Percentiles rank a stretch among this genome's conserved stretches.
Conservation (phyloP, 2,888 invertebrate genomes). For the Mallateleia sp. region DNA sequence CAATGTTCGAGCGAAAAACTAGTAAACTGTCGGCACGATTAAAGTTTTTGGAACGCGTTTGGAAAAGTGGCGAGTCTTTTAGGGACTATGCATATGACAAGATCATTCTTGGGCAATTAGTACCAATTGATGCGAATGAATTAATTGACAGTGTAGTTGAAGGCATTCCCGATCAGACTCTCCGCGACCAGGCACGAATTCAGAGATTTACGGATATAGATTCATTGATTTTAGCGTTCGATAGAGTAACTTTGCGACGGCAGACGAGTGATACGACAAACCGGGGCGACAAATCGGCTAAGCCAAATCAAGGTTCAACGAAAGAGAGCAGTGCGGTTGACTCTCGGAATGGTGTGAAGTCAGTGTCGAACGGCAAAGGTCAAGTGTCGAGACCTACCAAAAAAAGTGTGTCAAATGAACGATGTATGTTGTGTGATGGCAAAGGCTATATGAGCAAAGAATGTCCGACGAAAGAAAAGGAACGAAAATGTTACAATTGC, state of each 20-base stretch:
- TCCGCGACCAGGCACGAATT: background rate
- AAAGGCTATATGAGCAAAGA: background rate
- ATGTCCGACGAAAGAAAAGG: background rate
- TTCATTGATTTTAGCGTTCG: background rate
- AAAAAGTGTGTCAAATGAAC: background rate
- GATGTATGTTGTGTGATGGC: background rate
- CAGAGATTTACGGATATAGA: background rate
- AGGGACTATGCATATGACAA: background rate
- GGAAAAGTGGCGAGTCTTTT: background rate
- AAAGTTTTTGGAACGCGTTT: background rate
- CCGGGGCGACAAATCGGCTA: background rate
- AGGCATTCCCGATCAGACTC: background rate
- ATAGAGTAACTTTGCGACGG: background rate
- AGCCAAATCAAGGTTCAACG: background rate
- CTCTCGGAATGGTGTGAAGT: background rate
- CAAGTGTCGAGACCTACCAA: too few relatives aligned
- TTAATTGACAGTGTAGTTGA: background rate
- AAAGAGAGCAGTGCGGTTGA: background rate
- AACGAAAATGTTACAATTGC: background rate
- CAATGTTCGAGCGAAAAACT: background rate
- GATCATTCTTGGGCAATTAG: background rate
- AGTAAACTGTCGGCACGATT: background rate
- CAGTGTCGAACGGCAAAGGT: slow-evolving; percentile 2
- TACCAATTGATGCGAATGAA: background rate
- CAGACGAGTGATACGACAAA: background rate